Evolutionary conservation across 2,797 vertebrate species (phyloP).

Genomic region (Sus cebifrons): DNA sequence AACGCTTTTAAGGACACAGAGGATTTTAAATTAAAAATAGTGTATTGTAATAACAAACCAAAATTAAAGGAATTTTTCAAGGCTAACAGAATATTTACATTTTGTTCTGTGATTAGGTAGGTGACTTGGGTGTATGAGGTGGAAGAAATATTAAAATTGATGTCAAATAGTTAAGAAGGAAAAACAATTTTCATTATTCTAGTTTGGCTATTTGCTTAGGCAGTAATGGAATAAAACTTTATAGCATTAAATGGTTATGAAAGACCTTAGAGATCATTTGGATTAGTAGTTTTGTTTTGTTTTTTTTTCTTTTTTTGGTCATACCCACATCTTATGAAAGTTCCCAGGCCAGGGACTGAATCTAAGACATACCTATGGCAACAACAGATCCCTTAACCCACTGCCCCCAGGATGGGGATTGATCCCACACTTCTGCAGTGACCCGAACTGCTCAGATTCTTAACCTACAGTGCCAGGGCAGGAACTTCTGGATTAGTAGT

Average conservation of each 20-base stretch:
- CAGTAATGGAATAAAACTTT: neutral
- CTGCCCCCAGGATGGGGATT: too few relatives aligned
- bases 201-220: neutral
- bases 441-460: neutral
- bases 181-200: neutral
- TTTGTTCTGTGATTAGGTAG: neutral
- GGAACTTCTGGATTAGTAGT: neutral
- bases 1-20: neutral
- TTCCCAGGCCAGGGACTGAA: too few relatives aligned
- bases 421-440: too few relatives aligned
- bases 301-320: too few relatives aligned
- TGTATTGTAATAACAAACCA: neutral
- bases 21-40: neutral
- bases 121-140: neutral
- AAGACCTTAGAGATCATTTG: neutral
- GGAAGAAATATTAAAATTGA: slow-evolving; percentile 35
- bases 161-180: neutral
- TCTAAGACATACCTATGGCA: too few relatives aligned
- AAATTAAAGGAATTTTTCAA: neutral
- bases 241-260: neutral
- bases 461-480: too few relatives aligned
- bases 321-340: too few relatives aligned
- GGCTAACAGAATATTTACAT: neutral
- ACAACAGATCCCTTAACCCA: too few relatives aligned
- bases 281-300: neutral